phyloP scores from a whole-genome alignment of 2,888 invertebrate genomes.

The Oxycera nigricornis region DNA sequence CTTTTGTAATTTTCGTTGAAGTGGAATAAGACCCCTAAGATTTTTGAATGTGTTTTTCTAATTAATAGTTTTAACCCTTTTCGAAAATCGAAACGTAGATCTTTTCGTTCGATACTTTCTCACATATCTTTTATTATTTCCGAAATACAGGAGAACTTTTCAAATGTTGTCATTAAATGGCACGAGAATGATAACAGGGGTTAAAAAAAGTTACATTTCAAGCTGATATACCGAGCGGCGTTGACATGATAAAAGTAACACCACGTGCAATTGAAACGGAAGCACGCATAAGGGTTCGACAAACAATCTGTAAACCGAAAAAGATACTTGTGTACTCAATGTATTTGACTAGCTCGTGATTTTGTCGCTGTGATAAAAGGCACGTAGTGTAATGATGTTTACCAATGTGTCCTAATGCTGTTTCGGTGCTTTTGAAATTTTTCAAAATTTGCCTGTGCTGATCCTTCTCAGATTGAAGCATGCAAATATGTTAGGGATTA shows the following conservation, averaged over 20 bases:
- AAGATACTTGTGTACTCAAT: constrained; percentile 10
- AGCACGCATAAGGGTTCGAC: constrained; percentile 22
- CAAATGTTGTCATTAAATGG: constrained; percentile 33
- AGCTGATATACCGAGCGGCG: neutral
- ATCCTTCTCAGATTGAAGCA: neutral
- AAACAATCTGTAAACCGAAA: neutral
- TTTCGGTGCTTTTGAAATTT: neutral
- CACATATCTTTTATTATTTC: no score
- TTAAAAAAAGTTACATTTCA: constrained; percentile 20
- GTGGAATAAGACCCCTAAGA: no score
- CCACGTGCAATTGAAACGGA: constrained; percentile 19
- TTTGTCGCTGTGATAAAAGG: neutral
- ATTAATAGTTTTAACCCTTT: no score
- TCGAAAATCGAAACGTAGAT: no score
- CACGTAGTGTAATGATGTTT: constrained; percentile 15
- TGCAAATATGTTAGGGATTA: neutral
- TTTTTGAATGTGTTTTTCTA: no score
- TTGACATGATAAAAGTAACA: constrained; percentile 4
- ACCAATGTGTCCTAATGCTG: neutral
- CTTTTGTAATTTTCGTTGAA: no score
- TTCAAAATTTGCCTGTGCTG: neutral
- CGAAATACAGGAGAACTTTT: no score
- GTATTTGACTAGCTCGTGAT: constrained; percentile 22
- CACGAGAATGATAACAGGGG: neutral
- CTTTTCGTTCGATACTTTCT: no score